Percentiles rank a stretch among this genome's conserved stretches.
These are phyloP conservation scores for Anarsia innoxiella DNA, from an alignment of 2,888 invertebrate species.

Conservation along the genomic window DNA sequence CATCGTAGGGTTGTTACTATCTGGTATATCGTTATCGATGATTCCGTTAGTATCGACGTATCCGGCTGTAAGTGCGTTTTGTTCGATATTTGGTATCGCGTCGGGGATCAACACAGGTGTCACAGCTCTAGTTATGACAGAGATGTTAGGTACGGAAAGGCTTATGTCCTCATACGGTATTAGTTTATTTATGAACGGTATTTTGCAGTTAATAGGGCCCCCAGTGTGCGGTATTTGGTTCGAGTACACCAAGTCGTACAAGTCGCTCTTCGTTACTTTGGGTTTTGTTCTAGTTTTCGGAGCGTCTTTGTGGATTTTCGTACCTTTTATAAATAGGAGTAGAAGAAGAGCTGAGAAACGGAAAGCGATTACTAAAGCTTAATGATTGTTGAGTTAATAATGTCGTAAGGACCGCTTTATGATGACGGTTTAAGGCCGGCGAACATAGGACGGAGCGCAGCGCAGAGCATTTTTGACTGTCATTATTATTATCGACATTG, in stretches of 20 bases:
- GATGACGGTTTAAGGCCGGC: too few species aligned
- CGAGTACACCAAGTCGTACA: conserved; percentile 78
- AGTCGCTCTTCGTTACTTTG: conserved; percentile 82
- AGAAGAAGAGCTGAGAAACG: conserved; percentile 28
- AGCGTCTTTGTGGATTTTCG: conserved; percentile 82
- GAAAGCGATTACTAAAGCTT: too few species aligned
- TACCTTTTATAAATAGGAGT: conserved; percentile 79
- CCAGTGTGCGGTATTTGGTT: conserved; percentile 87
- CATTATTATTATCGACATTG: too few species aligned
- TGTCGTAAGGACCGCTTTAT: too few species aligned
- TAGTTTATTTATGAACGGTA: conserved; percentile 88
- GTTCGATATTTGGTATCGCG: conserved; percentile 86
- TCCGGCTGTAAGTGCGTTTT: conserved; percentile 78
- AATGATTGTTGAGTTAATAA: too few species aligned
- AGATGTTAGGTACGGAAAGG: conserved; percentile 89
- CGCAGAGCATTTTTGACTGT: too few species aligned
- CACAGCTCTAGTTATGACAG: conserved; percentile 91
- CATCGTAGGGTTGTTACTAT: conserved; percentile 84
- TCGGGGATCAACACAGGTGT: conserved; percentile 91
- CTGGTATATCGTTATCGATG: conserved; percentile 82
- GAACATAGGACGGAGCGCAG: too few species aligned
- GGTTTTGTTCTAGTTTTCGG: conserved; percentile 84
- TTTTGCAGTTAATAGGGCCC: conserved; percentile 87
- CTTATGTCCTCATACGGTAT: conserved; percentile 91
- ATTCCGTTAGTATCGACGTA: conserved; percentile 82